Percentiles rank a stretch among this genome's conserved stretches.
phyloP scores from a whole-genome alignment of 2,797 vertebrate genomes.

The Microchirus variegatus region DNA sequence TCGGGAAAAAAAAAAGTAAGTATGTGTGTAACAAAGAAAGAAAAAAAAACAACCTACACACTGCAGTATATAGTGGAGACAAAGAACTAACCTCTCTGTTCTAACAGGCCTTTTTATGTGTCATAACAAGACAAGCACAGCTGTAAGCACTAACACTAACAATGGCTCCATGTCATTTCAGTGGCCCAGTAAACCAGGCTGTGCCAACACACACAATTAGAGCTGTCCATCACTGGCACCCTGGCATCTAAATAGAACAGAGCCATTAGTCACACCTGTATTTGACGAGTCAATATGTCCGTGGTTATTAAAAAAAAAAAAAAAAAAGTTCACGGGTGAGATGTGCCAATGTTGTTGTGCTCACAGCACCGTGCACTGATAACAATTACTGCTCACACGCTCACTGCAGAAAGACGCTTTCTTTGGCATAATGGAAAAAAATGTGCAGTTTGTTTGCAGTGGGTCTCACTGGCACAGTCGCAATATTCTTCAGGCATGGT shows the following conservation, averaged over 20 bases:
- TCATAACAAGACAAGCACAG: neutral
- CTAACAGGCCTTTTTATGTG: neutral
- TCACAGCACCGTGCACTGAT: neutral
- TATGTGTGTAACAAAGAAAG: no score
- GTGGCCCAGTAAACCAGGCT: neutral
- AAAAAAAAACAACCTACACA: no score
- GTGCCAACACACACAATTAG: neutral
- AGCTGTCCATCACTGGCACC: neutral
- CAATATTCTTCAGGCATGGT: no score
- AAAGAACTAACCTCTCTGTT: neutral
- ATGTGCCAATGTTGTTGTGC: neutral
- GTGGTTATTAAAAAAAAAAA: neutral
- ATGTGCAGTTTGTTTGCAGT: no score
- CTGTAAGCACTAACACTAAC: neutral
- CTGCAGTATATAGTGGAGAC: neutral
- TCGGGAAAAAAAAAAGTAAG: no score
- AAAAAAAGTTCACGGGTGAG: neutral
- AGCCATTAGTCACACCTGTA: conserved; percentile 13
- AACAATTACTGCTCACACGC: neutral
- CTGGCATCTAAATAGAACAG: conserved; percentile 11
- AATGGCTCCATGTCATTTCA: conserved; percentile 8
- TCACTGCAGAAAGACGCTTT: no score
- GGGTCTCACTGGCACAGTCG: no score
- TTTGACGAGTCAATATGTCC: conserved; percentile 13
- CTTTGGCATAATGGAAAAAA: no score